Evolutionary conservation across 2,888 invertebrate species (phyloP), one percentile per base, ranked within the genome.

Genomic region (Ormyrus pomaceus): DNA sequence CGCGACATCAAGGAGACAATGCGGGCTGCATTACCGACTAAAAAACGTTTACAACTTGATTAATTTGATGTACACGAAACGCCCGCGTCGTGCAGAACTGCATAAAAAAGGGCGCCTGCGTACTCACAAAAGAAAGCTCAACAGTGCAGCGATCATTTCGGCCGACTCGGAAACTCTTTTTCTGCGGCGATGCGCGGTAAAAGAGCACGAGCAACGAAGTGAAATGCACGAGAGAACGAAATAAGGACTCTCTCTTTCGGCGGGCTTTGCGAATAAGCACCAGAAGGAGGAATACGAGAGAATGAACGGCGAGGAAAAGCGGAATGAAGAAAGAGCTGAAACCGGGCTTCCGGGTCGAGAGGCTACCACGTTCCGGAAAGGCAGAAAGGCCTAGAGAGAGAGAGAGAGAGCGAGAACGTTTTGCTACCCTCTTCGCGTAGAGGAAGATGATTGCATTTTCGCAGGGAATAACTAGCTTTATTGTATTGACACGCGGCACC

Each of bases 381-480:
- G 34, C 0, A 34, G 34, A 34, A 34, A 34, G 34, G 34, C 34
- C 34, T 2, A 34, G 3, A 34, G 34, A 34, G 34, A 34, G 34
- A 4, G 34, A 34, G 34, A 34, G 34, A 34, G 34, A 4, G 34
- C 3, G 34, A 34, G 19, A 76, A 19, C 61, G 46, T 61, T 72
- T 78, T 55, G 55, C 53, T 66, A 70, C 64, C 58, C 70, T 58
- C 34, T 34, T 53, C 55, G 50, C 10, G 62, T 11, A 34, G 34
- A 50, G 10, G 34, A 69, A n/a, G 73, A 62, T 80, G 74, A 80
- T 77, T 80, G 56, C 64, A 65, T 80, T 80, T 77, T 58, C 69
- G 46, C 73, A 11, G 19, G 6, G 6, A 13, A 59, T 70, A 71
- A 68, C 69, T 69, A 56, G 66, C 64, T 65, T 77, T 62, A 66